These are phyloP conservation scores for Acropternis orthonyx DNA, from an alignment of 2,797 vertebrate species.

Conservation along the genomic window DNA sequence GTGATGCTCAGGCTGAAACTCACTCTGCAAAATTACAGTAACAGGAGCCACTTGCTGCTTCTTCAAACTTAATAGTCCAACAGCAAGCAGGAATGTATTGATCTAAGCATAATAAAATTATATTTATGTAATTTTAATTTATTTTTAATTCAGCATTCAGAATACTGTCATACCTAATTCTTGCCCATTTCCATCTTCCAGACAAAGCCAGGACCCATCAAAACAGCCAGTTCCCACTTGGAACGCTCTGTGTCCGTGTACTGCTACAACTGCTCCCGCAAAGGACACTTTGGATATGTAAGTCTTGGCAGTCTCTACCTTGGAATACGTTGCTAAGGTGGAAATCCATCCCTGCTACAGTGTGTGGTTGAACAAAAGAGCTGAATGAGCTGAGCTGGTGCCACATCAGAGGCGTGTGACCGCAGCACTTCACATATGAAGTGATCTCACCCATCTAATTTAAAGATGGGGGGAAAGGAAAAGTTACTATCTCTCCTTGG, in stretches of 20 bases:
- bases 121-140: slow-evolving; percentile 5
- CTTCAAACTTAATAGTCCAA: background rate
- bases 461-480: background rate
- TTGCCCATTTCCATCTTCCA: slow-evolving; percentile 54
- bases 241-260: slow-evolving; percentile 54
- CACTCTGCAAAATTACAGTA: background rate
- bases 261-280: slow-evolving; percentile 80
- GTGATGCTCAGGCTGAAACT: background rate
- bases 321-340: too few relatives aligned
- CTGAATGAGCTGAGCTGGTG: background rate
- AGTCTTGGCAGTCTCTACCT: slow-evolving; percentile 33
- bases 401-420: rapidly evolving
- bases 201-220: slow-evolving; percentile 77
- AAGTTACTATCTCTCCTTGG: background rate
- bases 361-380: background rate
- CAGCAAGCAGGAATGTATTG: background rate
- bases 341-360: rapidly evolving
- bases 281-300: slow-evolving; percentile 79
- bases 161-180: background rate
- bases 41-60: background rate
- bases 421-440: background rate
- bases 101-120: background rate
- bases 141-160: background rate
- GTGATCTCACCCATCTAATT: background rate
- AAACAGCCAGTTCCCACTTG: background rate